phyloP scores from a whole-genome alignment of 2,797 vertebrate species.

The Arnoldichthys spilopterus region DNA sequence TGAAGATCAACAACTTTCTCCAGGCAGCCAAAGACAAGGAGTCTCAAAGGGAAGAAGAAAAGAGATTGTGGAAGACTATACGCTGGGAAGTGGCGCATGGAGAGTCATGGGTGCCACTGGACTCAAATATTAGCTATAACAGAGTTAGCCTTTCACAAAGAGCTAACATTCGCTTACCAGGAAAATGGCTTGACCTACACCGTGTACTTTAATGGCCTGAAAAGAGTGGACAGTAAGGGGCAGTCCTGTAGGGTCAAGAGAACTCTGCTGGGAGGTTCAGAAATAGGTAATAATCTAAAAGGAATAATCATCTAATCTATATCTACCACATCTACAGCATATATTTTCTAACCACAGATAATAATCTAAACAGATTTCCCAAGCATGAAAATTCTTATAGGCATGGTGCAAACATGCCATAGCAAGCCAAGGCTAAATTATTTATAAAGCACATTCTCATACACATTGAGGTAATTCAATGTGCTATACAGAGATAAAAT shows the following conservation, averaged over 20 bases:
- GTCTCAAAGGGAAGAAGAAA: constrained; percentile 51
- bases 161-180: constrained; percentile 29
- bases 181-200: constrained; percentile 47
- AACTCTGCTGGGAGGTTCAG: constrained; percentile 55
- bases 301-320: neutral
- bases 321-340: no score
- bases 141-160: constrained; percentile 58
- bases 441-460: no score
- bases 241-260: constrained; percentile 52
- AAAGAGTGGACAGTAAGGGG: constrained; percentile 48
- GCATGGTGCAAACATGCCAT: no score
- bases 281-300: constrained; percentile 55
- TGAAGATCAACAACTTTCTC: constrained; percentile 56
- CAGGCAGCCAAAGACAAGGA: constrained; percentile 50
- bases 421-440: no score
- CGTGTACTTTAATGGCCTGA: constrained; percentile 56
- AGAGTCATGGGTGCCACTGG: constrained; percentile 48
- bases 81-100: constrained; percentile 56
- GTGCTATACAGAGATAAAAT: no score
- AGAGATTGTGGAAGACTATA: constrained; percentile 56
- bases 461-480: no score
- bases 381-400: no score
- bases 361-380: no score
- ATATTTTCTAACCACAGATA: no score
- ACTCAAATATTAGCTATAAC: constrained; percentile 54